Evolutionary conservation across 2,797 vertebrate species (phyloP).

Genomic region (Pangasius mekongensis): DNA sequence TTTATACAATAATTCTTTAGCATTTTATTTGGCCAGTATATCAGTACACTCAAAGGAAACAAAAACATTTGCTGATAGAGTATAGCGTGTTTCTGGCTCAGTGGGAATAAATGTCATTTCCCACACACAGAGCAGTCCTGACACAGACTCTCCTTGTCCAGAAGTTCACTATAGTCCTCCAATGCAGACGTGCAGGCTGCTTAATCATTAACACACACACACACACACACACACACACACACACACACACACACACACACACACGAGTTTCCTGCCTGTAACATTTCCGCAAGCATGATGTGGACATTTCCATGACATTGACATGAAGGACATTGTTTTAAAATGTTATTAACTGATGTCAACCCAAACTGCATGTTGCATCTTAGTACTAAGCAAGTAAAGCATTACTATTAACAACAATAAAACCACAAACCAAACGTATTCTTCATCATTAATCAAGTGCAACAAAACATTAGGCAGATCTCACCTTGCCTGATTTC

Average conservation of each 20-base stretch:
- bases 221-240: slow-evolving; percentile 20
- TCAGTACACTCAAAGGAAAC: neutral
- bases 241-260: slow-evolving; percentile 28
- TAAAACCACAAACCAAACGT: neutral
- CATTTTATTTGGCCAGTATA: neutral
- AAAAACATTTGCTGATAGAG: slow-evolving; percentile 10
- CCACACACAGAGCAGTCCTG: slow-evolving; percentile 25
- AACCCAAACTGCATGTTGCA: neutral
- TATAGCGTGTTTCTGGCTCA: slow-evolving; percentile 13
- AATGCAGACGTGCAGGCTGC: slow-evolving; percentile 23
- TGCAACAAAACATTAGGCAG: neutral
- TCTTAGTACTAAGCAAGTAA: neutral
- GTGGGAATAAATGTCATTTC: slow-evolving; percentile 42
- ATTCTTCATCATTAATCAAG: neutral
- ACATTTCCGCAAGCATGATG: slow-evolving; percentile 22
- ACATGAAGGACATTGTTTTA: neutral
- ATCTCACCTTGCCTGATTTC: neutral
- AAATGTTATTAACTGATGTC: neutral
- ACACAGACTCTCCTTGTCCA: slow-evolving; percentile 24
- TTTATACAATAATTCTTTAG: neutral
- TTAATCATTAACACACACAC: slow-evolving; percentile 42
- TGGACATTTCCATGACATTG: slow-evolving; percentile 2
- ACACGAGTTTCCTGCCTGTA: slow-evolving; percentile 30
- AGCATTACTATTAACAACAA: neutral
- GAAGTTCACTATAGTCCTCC: slow-evolving; percentile 27